Conservation (phyloP, 2,797 vertebrate genomes). For the Enteromius viviparus region DNA sequence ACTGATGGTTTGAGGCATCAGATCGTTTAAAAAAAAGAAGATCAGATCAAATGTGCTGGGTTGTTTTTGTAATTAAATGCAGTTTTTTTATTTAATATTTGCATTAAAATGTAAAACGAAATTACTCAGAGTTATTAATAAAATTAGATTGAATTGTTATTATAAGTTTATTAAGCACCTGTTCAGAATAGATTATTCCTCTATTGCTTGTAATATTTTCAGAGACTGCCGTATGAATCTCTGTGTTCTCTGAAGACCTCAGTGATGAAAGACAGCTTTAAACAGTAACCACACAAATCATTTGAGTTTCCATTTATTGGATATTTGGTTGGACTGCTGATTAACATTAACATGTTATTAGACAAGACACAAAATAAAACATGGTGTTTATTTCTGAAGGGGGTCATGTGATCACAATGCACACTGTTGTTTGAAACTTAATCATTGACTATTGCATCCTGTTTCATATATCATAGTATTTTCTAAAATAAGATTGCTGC, state of each 20-base stretch:
- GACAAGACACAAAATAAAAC: background rate
- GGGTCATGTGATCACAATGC: background rate
- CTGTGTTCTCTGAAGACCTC: no score
- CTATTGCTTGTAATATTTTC: background rate
- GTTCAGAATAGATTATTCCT: no score
- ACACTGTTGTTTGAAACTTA: conserved; percentile 1
- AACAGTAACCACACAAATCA: background rate
- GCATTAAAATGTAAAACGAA: background rate
- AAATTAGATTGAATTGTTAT: background rate
- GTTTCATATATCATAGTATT: background rate
- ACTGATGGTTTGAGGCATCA: background rate
- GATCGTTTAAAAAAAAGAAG: background rate
- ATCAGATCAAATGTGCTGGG: background rate
- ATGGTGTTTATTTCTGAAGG: no score
- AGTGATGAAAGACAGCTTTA: background rate
- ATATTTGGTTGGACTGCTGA: background rate
- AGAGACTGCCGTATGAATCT: background rate
- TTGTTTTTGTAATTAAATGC: background rate
- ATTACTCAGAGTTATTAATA: background rate
- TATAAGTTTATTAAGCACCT: background rate
- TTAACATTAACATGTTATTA: background rate
- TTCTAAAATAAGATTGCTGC: no score
- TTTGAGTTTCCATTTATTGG: background rate
- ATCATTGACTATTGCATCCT: background rate
- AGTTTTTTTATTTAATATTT: background rate